Evolutionary conservation across 2,888 invertebrate genomes (phyloP), one percentile per base, ranked within the genome.

Genomic region (Epicampocera succincta): DNA sequence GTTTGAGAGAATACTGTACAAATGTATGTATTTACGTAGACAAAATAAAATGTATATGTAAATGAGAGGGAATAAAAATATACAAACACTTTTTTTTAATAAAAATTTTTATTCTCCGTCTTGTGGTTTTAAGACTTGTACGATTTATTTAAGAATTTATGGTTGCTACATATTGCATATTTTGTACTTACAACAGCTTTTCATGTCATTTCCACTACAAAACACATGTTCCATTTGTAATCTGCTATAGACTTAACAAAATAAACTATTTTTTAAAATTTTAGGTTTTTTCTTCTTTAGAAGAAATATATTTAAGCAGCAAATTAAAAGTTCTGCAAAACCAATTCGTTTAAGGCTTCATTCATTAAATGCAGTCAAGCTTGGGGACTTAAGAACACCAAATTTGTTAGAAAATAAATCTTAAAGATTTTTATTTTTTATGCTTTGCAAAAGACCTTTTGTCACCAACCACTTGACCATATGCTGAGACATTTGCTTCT

Each of bases 381-480:
- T 68, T 76, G 44, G 69, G 12, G 17, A 56, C 5, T 48, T 11
- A 21, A 44, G 52, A 63, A 21, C 29, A 33, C 33, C 6, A 33
- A 33, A 9, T 33, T 9, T 42, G 38, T 46, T n/a, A 8, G 60
- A 8, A 65, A 66, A 65, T 40, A 66, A 58, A 48, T 60, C 13
- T 56, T 17, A 11, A 60, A 61, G 58, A 25, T 56, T 21, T 52
- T 66, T 50, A 38, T 58, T n/a, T n/a, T n/a, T n/a, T n/a, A n/a
- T 46, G n/a, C 11, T 11, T n/a, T 15, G 11, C 17, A 71, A 69
- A 9, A 56, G n/a, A n/a, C n/a, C 65, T 68, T 72, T 63, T 9
- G 52, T 46, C 17, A 11, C 33, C 17, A 75, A 65, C 76, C 81
- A 82, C 81, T 77, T 82, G 81, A 78, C 78, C 81, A 82, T 66